Evolutionary conservation across 2,797 vertebrate species (phyloP), one percentile per base, ranked within the genome.

Genomic region (Hybognathus amarus): DNA sequence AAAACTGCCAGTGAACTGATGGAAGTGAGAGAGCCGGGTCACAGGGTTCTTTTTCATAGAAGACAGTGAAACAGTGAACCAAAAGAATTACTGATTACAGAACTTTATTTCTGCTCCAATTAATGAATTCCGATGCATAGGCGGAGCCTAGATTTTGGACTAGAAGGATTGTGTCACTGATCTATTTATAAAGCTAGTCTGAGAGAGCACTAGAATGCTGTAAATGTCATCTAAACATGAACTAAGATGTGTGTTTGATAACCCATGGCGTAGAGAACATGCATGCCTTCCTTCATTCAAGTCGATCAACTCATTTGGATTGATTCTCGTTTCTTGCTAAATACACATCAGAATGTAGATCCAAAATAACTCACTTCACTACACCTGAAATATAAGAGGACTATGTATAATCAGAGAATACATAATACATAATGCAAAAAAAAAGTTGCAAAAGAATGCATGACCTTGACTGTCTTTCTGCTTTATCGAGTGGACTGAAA

Each of bases 21-120:
- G 33, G 33, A 69, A 77, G 74, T 5, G 40, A n/a, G 71, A 82
- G 80, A 13, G 54, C n/a, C 2, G 40, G 69, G 54, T 73, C 38
- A 82, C 71, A 15, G 30, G 67, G 77, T 56, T 56, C 61, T 56
- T 76, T 74, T 30, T 56, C 80, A 56, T 12, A 15, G 17, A 67
- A 75, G 56, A 82, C 56, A 82, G 27, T 45, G 47, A 64, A 64
- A 36, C 56, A 63, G 63, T 76, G 33, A 82, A 76, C 61, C 36
- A 68, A 83, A 56, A 68, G 47, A 76, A 83, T 52, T 38, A 50
- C 56, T 81, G 54, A 81, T 50, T 68, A 76, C 40, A 66, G 76
- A 78, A 78, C 59, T 78, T 30, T 47, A 50, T 74, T 63, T 47
- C 45, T 20, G 11, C 40, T 63, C 15, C 71, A 69, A 77, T 8